Evolutionary conservation across 2,888 invertebrate species (phyloP), one percentile per base, ranked within the genome.

Genomic region (Ischnura elegans): DNA sequence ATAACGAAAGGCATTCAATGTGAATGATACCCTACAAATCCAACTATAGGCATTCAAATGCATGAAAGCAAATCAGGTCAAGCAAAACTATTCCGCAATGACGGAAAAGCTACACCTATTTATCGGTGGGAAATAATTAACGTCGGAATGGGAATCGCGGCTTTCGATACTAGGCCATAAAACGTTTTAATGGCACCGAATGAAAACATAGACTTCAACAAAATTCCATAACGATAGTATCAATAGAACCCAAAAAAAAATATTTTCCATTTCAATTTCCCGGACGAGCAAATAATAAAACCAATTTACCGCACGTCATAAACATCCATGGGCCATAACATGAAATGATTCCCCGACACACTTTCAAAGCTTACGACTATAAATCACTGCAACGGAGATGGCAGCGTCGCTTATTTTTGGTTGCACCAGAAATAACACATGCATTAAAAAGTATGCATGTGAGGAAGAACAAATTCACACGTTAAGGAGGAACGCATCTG

Each of bases 251-350:
- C 76, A 76, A 76, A 76, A 76, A 61, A 76, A 36, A 87, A 87
- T 87, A 55, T 42, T 87, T 90, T 61, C 66, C 42, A 61, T 61
- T 90, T 90, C 90, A 61, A 90, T 90, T 90, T 66, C 90, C 61
- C 55, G 43, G n/a, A 25, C 90, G n/a, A 21, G 42, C 51, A 55
- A 61, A 61, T n/a, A 90, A 61, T 61, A 90, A 90, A 66, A 13
- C 42, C n/a, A 2, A 90, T 90, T 90, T 90, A 66, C 61, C 90
- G 36, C 66, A 55, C 43, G 61, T 90, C 90, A 90, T 90, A 90
- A 90, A 90, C 90, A 90, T 90, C 90, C 61, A 90, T 66, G 43
- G 47, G 55, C 25, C 90, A n/a, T 90, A 61, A 66, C 90, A 66
- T 42, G 42, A 66, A 90, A 90, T 61, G 43, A 90, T 42, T 43